Conservation (phyloP, 2,797 vertebrate species). For the Rhinichthys osculus region DNA sequence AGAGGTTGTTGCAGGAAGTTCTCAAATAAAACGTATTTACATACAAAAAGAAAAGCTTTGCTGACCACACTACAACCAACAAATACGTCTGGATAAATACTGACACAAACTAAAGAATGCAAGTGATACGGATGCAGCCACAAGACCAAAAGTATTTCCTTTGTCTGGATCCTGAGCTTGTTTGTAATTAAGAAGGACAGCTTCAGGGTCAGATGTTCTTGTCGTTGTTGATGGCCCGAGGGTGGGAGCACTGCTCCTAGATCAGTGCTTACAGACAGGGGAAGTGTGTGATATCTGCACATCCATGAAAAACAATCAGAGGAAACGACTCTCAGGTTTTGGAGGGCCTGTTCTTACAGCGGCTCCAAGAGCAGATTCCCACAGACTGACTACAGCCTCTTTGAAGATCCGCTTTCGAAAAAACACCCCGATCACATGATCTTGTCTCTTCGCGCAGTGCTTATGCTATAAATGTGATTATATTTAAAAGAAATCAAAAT, state of each 20-base stretch:
- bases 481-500: slow-evolving; percentile 7
- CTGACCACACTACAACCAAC: not conserved
- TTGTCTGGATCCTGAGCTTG: not conserved
- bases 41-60: slow-evolving; percentile 27
- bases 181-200: not conserved
- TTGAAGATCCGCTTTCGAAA: slow-evolving; percentile 23
- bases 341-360: slow-evolving; percentile 57
- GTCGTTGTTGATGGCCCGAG: not conserved
- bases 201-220: not conserved
- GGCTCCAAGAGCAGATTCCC: slow-evolving; percentile 58
- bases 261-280: slow-evolving; percentile 36
- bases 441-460: not conserved
- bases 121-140: not conserved
- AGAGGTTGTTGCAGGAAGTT: not conserved
- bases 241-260: not conserved
- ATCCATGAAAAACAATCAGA: slow-evolving; percentile 74
- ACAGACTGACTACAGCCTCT: slow-evolving; percentile 54
- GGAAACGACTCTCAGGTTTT: slow-evolving; percentile 73
- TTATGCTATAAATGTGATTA: not conserved
- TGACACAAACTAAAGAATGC: not conserved
- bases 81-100: not conserved
- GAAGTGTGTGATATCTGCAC: slow-evolving; percentile 50
- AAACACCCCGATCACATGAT: not conserved
- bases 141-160: slow-evolving; percentile 19
- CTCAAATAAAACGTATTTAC: slow-evolving; percentile 4